These are phyloP conservation scores for Stomatorhinus ivindoensis DNA, from an alignment of 2,113 vertebrate species.

Conservation along the genomic window DNA sequence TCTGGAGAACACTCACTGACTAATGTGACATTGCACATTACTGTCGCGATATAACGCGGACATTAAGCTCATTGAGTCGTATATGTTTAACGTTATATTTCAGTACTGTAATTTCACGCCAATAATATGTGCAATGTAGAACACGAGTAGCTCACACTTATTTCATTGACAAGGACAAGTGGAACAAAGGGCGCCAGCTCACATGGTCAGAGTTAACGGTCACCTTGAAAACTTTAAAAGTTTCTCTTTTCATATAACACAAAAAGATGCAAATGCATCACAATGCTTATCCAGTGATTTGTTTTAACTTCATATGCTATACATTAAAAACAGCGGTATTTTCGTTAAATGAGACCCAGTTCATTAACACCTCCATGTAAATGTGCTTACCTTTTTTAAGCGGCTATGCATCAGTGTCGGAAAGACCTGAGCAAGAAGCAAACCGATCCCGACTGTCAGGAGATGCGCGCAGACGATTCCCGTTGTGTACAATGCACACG, in stretches of 20 bases:
- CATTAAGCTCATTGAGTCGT: not conserved
- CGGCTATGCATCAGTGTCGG: slow-evolving; percentile 50
- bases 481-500: slow-evolving; percentile 44
- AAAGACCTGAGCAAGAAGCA: slow-evolving; percentile 45
- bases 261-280: not conserved
- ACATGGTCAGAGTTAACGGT: not conserved
- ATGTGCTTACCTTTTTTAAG: slow-evolving; percentile 56
- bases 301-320: not conserved
- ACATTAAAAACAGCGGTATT: not conserved
- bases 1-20: not conserved
- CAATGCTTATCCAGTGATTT: not conserved
- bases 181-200: not conserved
- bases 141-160: not conserved
- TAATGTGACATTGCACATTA: not conserved
- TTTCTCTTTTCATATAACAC: not conserved
- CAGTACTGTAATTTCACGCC: not conserved
- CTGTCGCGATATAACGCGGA: not conserved
- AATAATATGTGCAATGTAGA: not conserved
- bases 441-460: slow-evolving; percentile 47
- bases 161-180: not conserved
- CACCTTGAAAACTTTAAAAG: not conserved
- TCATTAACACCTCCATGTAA: not conserved
- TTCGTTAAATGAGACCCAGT: not conserved
- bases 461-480: slow-evolving; percentile 46
- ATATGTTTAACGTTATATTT: not conserved